Conservation (phyloP, 2,113 vertebrate species). For the Thunnus maccoyii region DNA sequence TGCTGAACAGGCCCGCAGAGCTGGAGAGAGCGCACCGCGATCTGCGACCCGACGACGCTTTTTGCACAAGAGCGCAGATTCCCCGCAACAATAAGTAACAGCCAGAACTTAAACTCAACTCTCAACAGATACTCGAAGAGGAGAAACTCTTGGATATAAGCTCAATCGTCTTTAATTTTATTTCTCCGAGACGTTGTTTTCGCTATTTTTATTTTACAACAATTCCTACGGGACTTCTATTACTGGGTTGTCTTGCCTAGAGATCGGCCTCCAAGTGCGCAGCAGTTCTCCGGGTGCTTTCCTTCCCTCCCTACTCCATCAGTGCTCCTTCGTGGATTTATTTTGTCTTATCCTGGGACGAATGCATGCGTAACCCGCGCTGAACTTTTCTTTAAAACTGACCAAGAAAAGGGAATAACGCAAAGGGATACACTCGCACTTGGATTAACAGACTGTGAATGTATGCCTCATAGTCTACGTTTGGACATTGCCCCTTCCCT, state of each 20-base stretch:
- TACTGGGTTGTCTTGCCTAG: constrained; percentile 20
- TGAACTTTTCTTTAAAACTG: constrained; percentile 30
- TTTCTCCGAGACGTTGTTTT: not conserved
- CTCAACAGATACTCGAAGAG: not conserved
- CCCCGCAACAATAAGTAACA: constrained; percentile 34
- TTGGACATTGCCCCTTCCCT: constrained; percentile 47
- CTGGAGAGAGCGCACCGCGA: constrained; percentile 55
- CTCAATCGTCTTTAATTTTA: not conserved
- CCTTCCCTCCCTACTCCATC: constrained; percentile 20
- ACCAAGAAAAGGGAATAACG: constrained; percentile 62
- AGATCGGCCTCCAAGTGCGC: constrained; percentile 68
- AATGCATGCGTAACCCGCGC: constrained; percentile 42
- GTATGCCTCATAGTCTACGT: constrained; percentile 53
- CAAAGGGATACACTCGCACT: constrained; percentile 65
- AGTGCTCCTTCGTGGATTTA: constrained; percentile 78
- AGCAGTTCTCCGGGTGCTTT: constrained; percentile 45
- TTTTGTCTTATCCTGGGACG: constrained; percentile 50
- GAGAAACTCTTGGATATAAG: constrained; percentile 62
- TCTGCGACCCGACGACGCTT: constrained; percentile 38
- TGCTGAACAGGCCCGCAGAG: constrained; percentile 71
- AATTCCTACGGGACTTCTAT: constrained; percentile 50
- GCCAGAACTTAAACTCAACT: not conserved
- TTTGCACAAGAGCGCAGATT: constrained; percentile 51
- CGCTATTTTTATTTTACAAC: not conserved
- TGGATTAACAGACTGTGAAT: constrained; percentile 79